Evolutionary conservation across 2,797 vertebrate species (phyloP), one percentile per base, ranked within the genome.

Genomic region (Pteropus rufus): DNA sequence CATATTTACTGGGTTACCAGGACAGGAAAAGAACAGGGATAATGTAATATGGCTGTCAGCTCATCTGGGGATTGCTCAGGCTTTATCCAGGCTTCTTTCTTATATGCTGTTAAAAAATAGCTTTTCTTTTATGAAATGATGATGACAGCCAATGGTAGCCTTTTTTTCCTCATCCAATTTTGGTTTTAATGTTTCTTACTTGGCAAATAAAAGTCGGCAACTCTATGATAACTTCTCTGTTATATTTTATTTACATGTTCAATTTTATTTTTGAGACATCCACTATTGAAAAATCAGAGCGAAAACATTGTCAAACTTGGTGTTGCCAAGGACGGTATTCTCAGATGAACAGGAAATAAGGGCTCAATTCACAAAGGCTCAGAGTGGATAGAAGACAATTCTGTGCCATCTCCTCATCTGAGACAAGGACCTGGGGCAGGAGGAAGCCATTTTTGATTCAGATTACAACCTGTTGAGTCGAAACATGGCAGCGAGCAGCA

Each of bases 331-430:
- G 62, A n/a, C 1, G n/a, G 58, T 21, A 15, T 54, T 72, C 58
- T 54, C 36, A 31, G 24, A n/a, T 64, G n/a, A 11, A 15, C 5
- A 21, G 26, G 39, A 56, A 19, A 16, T 36, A 12, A 90, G 41
- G 6, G 18, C 36, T 0, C 23, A 41, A 62, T 23, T 58, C 8
- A 3, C 3, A 49, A 77, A 75, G 10, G 24, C 34, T 39, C 62
- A n/a, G 24, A 18, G 60, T 5, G 7, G 16, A 36, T 0, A 0
- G 49, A 58, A 6, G 44, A 7, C 3, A 14, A 1, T 31, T 16
- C 23, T 2, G 0, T n/a, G 58, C 11, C 29, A 14, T 34, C 56
- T 73, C 2, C 26, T 29, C 23, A 62, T 0, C 0, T 36, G 15
- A 65, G 24, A 81, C 18, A 11, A 39, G 31, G 84, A 23, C 7